Base-by-base conservation (phyloP, 64 coral and sea anemone species). In the Exaiptasia diaphana region DNA sequence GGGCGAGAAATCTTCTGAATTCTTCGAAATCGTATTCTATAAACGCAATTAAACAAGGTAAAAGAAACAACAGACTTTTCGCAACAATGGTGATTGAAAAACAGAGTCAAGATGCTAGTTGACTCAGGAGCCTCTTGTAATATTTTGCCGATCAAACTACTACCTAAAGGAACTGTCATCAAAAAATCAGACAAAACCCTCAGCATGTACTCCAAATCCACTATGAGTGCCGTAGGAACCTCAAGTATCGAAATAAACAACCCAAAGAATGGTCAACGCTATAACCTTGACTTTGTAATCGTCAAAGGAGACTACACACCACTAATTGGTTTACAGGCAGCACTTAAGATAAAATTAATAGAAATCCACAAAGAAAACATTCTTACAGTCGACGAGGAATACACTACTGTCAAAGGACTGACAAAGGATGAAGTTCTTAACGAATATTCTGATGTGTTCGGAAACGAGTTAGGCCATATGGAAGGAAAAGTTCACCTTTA, bases 401-500 rank as follows among this genome's bases (percentile, higher is more conserved):
- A 14, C 15, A 0, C 0, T 1, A 26, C 17, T 28, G 2, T 30
- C 62, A 38, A 38, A 67, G 0, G 15, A 0, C 34, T 59, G 11
- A 77, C 74, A 3, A 59, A 53, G 32, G 53, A 77, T 11, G 15
- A 50, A 9, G 53, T 77, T 12, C 15, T 77, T 17, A 59, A 22
- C 0, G 49, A 77, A 40, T 77, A 77, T 38, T 26, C 48, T 36
- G 74, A 77, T 33, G 49, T 77, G 29, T 77, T 77, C 36, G 53
- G 74, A 5, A 30, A 59, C 48, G 23, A 77, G 4, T 57, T 77
- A 36, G 41, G 41, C 3, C 0, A 25, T 0, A 48, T 52, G 42
- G n/a, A 39, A 33, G 86, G 21, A 8, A 89, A 82, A 34, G 43
- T 74, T 21, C 68, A 82, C 21, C 40, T 64, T 46, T 22, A 73